Conservation (phyloP, 2,888 invertebrate species). For the Leucophora obtusa region DNA sequence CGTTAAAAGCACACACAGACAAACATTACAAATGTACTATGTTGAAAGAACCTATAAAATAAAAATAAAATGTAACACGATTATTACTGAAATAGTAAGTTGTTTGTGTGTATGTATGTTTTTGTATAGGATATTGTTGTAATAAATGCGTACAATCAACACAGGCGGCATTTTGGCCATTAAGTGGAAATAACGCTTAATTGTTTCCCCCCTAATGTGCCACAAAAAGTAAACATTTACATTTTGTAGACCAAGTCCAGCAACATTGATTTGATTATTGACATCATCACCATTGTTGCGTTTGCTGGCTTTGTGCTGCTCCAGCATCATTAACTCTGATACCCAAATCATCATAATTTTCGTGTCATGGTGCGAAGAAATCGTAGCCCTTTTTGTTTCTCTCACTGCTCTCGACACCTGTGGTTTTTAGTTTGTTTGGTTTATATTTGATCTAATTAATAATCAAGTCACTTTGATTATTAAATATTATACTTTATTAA, state of each 20-base stretch:
- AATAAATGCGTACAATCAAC: constrained; percentile 76
- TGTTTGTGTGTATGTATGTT: constrained; percentile 6
- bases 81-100: neutral
- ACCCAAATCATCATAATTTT: constrained; percentile 19
- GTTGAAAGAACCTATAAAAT: constrained; percentile 9
- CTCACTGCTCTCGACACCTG: constrained; percentile 69
- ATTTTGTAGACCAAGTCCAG: constrained; percentile 26
- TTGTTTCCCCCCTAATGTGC: constrained; percentile 78
- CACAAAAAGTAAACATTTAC: constrained; percentile 59
- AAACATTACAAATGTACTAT: neutral
- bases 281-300: constrained; percentile 45
- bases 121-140: constrained; percentile 63
- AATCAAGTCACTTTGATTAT: constrained; percentile 67
- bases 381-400: constrained; percentile 42
- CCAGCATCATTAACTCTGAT: neutral
- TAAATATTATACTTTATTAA: constrained; percentile 64
- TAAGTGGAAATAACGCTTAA: constrained; percentile 79
- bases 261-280: constrained; percentile 60
- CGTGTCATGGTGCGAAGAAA: constrained; percentile 52
- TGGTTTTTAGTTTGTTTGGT: constrained; percentile 68
- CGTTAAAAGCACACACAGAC: constrained; percentile 28
- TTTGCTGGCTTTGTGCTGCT: neutral
- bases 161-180: constrained; percentile 77
- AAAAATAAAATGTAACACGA: constrained; percentile 42
- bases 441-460: constrained; percentile 74